Evolutionary conservation across 2,797 vertebrate genomes (phyloP).

Genomic region (Psittacula echo): DNA sequence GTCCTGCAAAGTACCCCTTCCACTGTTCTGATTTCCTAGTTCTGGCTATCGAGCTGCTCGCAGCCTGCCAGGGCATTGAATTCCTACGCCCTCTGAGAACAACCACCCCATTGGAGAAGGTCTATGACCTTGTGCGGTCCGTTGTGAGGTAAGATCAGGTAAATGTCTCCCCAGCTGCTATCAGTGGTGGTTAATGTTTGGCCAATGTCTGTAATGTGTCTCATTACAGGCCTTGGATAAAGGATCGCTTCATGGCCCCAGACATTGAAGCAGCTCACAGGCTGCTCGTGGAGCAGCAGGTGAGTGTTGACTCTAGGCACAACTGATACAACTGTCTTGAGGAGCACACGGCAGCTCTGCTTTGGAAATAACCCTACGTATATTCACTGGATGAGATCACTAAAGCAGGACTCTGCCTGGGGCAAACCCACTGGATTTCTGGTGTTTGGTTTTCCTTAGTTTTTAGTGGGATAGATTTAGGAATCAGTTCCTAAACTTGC

Average conservation of each 20-base stretch:
- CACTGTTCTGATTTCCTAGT: slow-evolving; percentile 76
- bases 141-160: slow-evolving; percentile 89
- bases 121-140: slow-evolving; percentile 95
- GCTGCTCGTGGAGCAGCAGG: slow-evolving; percentile 93
- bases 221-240: slow-evolving; percentile 91
- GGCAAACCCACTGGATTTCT: neutral
- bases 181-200: slow-evolving; percentile 76
- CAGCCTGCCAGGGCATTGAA: slow-evolving; percentile 97
- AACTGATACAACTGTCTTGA: fast-evolving
- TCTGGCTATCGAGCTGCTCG: slow-evolving; percentile 93
- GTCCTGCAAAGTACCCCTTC: neutral
- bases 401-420: neutral
- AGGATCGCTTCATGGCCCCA: slow-evolving; percentile 97
- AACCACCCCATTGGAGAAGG: slow-evolving; percentile 96
- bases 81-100: slow-evolving; percentile 95
- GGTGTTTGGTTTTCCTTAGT: neutral
- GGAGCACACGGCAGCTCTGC: neutral
- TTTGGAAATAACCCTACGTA: neutral
- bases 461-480: neutral
- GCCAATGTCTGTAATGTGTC: slow-evolving; percentile 51
- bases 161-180: slow-evolving; percentile 23
- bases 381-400: neutral
- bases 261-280: slow-evolving; percentile 93
- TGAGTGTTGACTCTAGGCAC: slow-evolving; percentile 26
- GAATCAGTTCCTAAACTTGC: neutral